Evolutionary conservation across 2,888 invertebrate genomes (phyloP).

Genomic region (Pseudeuparius sepicola): DNA sequence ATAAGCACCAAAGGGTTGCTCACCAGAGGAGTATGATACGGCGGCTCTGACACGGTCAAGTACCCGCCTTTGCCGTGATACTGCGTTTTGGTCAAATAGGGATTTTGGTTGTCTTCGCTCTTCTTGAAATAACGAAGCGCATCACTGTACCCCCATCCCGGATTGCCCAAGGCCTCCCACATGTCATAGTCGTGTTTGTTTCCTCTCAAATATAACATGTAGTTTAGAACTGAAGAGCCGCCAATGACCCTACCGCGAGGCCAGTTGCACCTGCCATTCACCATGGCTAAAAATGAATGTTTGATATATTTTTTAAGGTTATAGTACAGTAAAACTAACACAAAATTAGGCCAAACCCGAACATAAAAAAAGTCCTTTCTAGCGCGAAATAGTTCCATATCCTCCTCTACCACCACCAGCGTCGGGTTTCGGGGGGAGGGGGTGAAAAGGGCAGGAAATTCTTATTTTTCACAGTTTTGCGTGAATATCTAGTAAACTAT

Average conservation of each 20-base stretch:
- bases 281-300: slow-evolving; percentile 57
- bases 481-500: too few species aligned
- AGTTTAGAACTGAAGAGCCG: slow-evolving; percentile 81
- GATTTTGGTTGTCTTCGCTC: slow-evolving; percentile 83
- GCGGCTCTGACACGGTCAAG: slow-evolving; percentile 75
- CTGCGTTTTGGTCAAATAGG: slow-evolving; percentile 66
- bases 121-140: slow-evolving; percentile 80
- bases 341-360: too few species aligned
- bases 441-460: too few species aligned
- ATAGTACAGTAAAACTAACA: too few species aligned
- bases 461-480: too few species aligned
- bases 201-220: slow-evolving; percentile 85
- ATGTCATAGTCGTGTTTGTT: slow-evolving; percentile 82
- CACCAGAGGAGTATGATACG: slow-evolving; percentile 70
- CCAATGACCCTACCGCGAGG: slow-evolving; percentile 87
- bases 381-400: too few species aligned
- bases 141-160: slow-evolving; percentile 78
- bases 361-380: too few species aligned
- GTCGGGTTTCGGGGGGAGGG: too few species aligned
- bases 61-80: slow-evolving; percentile 76
- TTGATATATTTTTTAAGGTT: slow-evolving; percentile 1
- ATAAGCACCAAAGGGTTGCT: neutral
- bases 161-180: slow-evolving; percentile 81
- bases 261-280: slow-evolving; percentile 78
- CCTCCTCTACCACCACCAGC: too few species aligned